A percentile compares a stretch with the other conserved stretches of the same genome.
Evolutionary conservation across 1,140 invertebrate species (phyloP).

Genomic region (Rhagoletis zephyria): DNA sequence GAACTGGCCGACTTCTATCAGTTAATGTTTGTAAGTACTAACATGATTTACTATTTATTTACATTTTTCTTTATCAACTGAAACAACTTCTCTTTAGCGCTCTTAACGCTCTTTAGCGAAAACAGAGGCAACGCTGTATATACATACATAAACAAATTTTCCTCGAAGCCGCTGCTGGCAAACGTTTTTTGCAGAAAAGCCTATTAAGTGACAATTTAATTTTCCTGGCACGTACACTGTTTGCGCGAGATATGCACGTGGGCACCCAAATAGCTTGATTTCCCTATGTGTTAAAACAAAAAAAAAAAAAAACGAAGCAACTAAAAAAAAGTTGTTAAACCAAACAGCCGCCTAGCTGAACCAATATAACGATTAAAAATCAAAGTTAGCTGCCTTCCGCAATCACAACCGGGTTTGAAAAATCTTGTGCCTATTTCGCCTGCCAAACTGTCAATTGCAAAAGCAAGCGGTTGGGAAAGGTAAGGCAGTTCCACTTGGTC

Average conservation of each 20-base stretch:
- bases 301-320: no score
- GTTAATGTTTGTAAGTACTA: neutral
- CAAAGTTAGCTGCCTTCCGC: neutral
- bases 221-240: slow-evolving; percentile 23
- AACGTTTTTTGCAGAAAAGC: neutral
- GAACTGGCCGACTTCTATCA: neutral
- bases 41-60: neutral
- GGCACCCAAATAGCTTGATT: neutral
- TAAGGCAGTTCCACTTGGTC: neutral
- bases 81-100: no score
- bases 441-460: slow-evolving; percentile 19
- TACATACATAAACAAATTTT: neutral
- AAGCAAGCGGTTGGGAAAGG: neutral
- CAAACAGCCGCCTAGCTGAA: neutral
- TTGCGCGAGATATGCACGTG: no score
- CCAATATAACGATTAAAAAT: neutral
- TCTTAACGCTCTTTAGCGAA: neutral
- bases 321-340: neutral
- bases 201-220: slow-evolving; percentile 15
- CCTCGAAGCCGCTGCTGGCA: neutral
- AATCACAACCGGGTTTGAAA: neutral
- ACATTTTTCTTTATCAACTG: neutral
- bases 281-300: neutral
- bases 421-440: slow-evolving; percentile 22
- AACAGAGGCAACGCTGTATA: neutral